Evolutionary conservation across 2,888 invertebrate species (phyloP).

Genomic region (Drosophila acutilabella): DNA sequence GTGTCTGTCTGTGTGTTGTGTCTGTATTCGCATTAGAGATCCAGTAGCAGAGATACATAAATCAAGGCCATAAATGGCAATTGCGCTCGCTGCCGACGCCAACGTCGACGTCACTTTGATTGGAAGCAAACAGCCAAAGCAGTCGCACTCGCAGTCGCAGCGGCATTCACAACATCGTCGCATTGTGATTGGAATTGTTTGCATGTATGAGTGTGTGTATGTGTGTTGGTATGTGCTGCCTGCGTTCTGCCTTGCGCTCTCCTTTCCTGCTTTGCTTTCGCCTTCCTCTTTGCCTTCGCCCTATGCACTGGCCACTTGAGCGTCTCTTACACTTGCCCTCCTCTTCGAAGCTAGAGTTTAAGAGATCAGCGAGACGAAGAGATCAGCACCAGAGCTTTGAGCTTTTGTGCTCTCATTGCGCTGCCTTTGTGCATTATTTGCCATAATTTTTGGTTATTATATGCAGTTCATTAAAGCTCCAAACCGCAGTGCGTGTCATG

Average conservation of each 20-base stretch:
- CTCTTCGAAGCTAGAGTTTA: slow-evolving; percentile 7
- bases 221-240: slow-evolving; percentile 9
- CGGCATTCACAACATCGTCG: slow-evolving; percentile 24
- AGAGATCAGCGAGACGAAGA: slow-evolving; percentile 5
- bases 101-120: slow-evolving; percentile 64
- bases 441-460: slow-evolving; percentile 53
- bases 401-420: slow-evolving; percentile 34
- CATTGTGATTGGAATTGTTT: slow-evolving; percentile 55
- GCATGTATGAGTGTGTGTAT: slow-evolving; percentile 9
- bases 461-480: slow-evolving; percentile 45
- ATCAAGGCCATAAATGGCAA: slow-evolving; percentile 79
- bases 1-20: slow-evolving; percentile 19
- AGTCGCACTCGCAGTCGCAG: slow-evolving; percentile 4
- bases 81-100: slow-evolving; percentile 61
- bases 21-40: slow-evolving; percentile 73
- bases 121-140: slow-evolving; percentile 60
- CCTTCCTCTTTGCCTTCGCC: slow-evolving; percentile 33
- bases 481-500: slow-evolving; percentile 6
- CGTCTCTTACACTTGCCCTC: slow-evolving; percentile 50
- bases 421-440: slow-evolving; percentile 47
- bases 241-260: slow-evolving; percentile 1
- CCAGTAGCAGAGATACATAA: slow-evolving; percentile 77
- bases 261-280: slow-evolving; percentile 6
- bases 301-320: slow-evolving; percentile 52
- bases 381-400: slow-evolving; percentile 25